These are phyloP conservation scores for Egretta garzetta DNA, from an alignment of 2,113 vertebrate genomes.

Conservation along the genomic window DNA sequence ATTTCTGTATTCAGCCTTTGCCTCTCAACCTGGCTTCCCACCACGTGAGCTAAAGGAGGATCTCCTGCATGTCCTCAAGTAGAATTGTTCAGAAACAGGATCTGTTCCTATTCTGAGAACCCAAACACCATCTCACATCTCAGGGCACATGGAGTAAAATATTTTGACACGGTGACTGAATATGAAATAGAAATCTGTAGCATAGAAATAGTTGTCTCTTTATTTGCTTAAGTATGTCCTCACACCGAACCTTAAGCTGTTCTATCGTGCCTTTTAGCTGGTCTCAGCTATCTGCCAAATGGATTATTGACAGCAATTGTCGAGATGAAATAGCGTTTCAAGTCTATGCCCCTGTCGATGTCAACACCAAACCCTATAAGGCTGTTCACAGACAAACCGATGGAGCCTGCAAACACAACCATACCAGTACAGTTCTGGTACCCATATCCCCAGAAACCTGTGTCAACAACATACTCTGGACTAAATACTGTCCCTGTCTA, in stretches of 20 bases:
- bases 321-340: neutral
- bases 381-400: neutral
- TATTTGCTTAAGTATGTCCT: neutral
- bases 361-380: neutral
- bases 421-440: neutral
- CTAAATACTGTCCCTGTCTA: neutral
- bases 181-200: neutral
- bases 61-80: neutral
- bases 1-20: neutral
- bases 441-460: neutral
- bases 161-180: neutral
- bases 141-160: neutral
- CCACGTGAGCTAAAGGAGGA: neutral
- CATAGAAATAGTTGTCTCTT: neutral
- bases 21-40: neutral
- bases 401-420: neutral
- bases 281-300: neutral
- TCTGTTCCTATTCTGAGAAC: neutral
- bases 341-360: neutral
- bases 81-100: neutral
- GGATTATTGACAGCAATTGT: slow-evolving; percentile 3
- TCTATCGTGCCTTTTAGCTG: neutral
- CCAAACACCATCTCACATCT: neutral
- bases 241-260: neutral
- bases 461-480: neutral